These are phyloP conservation scores for Nasonia oneida DNA, from an alignment of 2,888 invertebrate genomes.

Conservation along the genomic window DNA sequence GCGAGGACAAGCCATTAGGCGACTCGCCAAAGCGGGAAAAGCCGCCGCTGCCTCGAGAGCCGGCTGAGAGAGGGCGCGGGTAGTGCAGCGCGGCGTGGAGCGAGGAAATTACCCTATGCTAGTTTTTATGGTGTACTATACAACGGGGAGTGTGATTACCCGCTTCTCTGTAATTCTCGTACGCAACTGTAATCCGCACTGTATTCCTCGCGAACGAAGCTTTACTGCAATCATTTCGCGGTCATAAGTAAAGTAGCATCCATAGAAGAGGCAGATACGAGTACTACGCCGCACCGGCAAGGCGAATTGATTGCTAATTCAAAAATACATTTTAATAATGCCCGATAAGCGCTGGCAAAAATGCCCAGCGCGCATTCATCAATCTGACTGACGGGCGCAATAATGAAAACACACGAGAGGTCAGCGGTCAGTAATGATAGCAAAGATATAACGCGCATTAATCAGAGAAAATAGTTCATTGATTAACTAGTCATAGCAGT, in stretches of 20 bases:
- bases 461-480: slow-evolving; percentile 16
- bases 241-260: too few species aligned
- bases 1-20: slow-evolving; percentile 31
- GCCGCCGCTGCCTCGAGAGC: background rate
- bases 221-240: too few species aligned
- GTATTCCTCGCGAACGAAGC: background rate
- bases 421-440: slow-evolving; percentile 27
- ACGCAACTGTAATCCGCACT: background rate
- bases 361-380: background rate
- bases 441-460: slow-evolving; percentile 10
- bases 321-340: slow-evolving; percentile 19
- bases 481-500: slow-evolving; percentile 16
- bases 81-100: background rate
- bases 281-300: background rate
- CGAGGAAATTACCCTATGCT: background rate
- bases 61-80: background rate
- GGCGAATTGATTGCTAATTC: slow-evolving; percentile 6
- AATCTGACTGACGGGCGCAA: slow-evolving; percentile 4
- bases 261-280: background rate
- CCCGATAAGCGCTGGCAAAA: background rate
- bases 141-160: background rate
- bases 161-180: background rate
- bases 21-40: slow-evolving; percentile 16
- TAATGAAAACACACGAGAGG: slow-evolving; percentile 18
- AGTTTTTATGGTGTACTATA: background rate